phyloP scores from a whole-genome alignment of 2,113 vertebrate genomes.

The Atherinomorus stipes region DNA sequence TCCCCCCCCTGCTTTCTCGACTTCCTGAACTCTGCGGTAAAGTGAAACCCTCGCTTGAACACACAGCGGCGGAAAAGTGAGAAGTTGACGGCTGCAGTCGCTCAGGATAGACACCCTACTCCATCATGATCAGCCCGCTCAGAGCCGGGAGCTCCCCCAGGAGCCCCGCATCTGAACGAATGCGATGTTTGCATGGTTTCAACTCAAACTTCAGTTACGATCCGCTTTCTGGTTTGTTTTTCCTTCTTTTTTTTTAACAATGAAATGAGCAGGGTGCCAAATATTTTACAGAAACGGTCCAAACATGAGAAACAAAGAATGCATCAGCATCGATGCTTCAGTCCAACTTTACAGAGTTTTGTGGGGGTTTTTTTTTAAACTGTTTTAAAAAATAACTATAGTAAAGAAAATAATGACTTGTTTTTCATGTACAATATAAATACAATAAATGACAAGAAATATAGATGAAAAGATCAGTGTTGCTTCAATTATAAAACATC shows the following conservation, averaged over 20 bases:
- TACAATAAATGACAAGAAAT: no score
- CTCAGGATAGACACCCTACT: constrained; percentile 25
- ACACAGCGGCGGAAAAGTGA: constrained; percentile 32
- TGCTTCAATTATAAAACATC: no score
- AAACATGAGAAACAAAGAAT: not conserved
- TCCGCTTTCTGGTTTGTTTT: not conserved
- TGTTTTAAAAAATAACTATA: no score
- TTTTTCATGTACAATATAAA: no score
- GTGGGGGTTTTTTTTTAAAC: no score
- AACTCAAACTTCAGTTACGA: not conserved
- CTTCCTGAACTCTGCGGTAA: constrained; percentile 73
- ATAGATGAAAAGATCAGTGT: no score
- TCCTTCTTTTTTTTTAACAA: not conserved
- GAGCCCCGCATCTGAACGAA: not conserved
- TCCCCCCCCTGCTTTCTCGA: constrained; percentile 36
- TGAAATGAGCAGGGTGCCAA: not conserved
- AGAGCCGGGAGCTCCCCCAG: not conserved
- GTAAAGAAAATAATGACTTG: no score
- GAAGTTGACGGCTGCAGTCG: constrained; percentile 41
- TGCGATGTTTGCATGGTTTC: not conserved
- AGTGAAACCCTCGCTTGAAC: constrained; percentile 58
- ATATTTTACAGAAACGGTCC: not conserved
- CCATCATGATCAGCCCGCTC: constrained; percentile 48
- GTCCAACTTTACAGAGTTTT: no score
- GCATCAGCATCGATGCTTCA: not conserved